These are phyloP conservation scores for Carcharodon carcharias DNA, from an alignment of 2,797 vertebrate species.

Conservation along the genomic window DNA sequence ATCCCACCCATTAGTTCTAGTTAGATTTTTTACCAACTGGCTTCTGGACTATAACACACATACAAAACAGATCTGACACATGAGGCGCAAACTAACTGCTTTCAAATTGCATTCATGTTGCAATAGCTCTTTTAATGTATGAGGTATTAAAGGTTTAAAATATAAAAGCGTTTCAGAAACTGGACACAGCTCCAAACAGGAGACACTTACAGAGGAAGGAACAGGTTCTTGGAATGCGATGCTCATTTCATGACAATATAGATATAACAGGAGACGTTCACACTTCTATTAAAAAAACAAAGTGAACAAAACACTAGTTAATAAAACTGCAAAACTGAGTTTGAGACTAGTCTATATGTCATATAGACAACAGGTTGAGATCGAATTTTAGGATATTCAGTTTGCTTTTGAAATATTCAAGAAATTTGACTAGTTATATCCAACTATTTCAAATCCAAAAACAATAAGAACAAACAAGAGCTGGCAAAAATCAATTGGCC, in stretches of 20 bases:
- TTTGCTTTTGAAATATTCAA: background rate
- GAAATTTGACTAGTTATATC: background rate
- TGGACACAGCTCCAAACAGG: background rate
- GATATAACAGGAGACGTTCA: constrained; percentile 87
- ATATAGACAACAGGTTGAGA: background rate
- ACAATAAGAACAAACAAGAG: background rate
- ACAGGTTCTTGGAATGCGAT: constrained; percentile 94
- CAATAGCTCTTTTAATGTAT: background rate
- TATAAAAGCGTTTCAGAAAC: background rate
- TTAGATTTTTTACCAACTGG: background rate
- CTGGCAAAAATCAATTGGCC: background rate
- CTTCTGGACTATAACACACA: background rate
- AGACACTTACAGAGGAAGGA: constrained; percentile 76
- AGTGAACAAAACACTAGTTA: constrained; percentile 6
- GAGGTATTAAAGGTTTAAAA: background rate
- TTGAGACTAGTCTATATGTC: background rate
- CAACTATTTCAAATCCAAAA: background rate
- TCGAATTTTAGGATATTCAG: background rate
- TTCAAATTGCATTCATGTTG: background rate
- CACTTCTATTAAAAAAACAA: constrained; percentile 73
- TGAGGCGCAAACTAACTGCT: background rate
- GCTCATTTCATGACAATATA: constrained; percentile 94
- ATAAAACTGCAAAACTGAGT: constrained; percentile 30
- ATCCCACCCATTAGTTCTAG: background rate
- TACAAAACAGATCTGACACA: background rate